Conservation (phyloP, 2,797 vertebrate genomes). For the Clarias fuscus region DNA sequence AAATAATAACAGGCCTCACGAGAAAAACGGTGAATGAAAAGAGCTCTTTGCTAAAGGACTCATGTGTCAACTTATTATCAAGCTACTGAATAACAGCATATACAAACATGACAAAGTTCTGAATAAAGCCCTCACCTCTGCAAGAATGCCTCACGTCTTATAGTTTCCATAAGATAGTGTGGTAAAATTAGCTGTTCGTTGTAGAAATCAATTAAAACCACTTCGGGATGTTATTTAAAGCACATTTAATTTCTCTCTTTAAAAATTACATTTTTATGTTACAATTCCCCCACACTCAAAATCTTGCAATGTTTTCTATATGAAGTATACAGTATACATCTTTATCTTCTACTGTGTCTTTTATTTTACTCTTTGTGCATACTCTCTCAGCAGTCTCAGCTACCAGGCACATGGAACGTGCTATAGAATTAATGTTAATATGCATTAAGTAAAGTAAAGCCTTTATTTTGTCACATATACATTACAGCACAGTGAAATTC, state of each 20-base stretch:
- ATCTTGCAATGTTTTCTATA: too few relatives aligned
- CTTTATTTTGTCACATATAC: too few relatives aligned
- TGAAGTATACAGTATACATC: too few relatives aligned
- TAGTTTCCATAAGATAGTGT: not conserved
- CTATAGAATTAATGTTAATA: not conserved
- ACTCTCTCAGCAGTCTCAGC: not conserved
- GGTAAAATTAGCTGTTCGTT: not conserved
- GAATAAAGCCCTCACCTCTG: not conserved
- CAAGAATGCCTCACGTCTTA: not conserved
- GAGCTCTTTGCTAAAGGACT: not conserved
- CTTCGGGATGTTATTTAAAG: not conserved
- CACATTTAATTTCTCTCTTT: not conserved
- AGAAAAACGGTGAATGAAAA: too few relatives aligned
- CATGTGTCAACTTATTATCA: not conserved
- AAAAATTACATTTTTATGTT: not conserved
- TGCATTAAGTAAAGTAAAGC: too few relatives aligned
- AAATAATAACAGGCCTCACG: not conserved
- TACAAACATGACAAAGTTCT: not conserved
- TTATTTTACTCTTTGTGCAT: not conserved
- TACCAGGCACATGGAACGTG: not conserved
- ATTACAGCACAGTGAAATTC: too few relatives aligned
- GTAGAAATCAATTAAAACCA: not conserved
- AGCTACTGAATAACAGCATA: not conserved
- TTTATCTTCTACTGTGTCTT: not conserved
- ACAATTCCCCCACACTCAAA: not conserved